phyloP scores from a whole-genome alignment of 2,113 vertebrate genomes.

The Procavia capensis region DNA sequence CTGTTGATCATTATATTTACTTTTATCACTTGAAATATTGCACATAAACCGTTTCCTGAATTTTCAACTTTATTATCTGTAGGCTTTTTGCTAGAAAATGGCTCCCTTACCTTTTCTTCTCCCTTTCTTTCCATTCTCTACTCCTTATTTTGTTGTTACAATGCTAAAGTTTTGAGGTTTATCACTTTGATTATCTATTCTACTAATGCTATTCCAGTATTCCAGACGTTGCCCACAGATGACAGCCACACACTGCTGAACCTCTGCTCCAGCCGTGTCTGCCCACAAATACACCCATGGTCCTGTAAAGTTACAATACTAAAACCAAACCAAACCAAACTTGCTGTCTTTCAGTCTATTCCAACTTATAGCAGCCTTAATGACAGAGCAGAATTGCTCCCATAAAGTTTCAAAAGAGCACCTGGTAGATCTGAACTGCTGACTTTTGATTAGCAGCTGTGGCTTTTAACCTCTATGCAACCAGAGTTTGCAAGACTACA shows the following conservation, averaged over 20 bases:
- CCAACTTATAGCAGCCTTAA: too few species aligned
- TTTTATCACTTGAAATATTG: conserved; percentile 22
- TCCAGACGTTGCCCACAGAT: background rate
- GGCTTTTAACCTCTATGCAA: too few species aligned
- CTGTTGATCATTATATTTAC: background rate
- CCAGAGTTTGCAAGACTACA: too few species aligned
- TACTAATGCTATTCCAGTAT: background rate
- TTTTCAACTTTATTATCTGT: conserved; percentile 42
- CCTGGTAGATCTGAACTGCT: too few species aligned
- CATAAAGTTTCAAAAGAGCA: too few species aligned
- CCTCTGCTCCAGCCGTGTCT: too few species aligned
- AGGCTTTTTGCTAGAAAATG: background rate
- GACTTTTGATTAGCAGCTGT: too few species aligned
- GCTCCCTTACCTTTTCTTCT: background rate
- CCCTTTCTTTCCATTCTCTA: background rate
- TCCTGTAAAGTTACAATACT: too few species aligned
- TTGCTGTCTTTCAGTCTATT: too few species aligned
- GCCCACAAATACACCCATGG: too few species aligned
- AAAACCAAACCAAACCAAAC: too few species aligned
- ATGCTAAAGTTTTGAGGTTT: background rate
- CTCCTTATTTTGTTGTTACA: background rate
- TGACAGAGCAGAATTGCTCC: too few species aligned
- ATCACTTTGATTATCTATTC: background rate
- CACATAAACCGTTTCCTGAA: background rate
- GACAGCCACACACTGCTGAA: background rate